A percentile compares a stretch with the other conserved stretches of the same genome.
Evolutionary conservation across 2,888 invertebrate genomes (phyloP).

Genomic region (Myopa tessellatipennis): DNA sequence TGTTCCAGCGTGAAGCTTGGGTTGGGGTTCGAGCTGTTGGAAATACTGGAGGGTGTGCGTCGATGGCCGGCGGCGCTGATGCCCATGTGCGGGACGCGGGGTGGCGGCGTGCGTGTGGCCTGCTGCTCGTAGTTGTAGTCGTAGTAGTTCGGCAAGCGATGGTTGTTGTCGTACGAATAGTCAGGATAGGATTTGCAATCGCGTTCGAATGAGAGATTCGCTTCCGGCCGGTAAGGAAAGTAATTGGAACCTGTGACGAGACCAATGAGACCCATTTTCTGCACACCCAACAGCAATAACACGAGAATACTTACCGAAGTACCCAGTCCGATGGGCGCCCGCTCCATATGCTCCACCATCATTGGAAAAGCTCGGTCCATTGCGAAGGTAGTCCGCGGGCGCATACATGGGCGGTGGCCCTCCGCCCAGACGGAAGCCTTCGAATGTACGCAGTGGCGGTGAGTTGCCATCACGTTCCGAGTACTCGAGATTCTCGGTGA

Average conservation of each 20-base stretch:
- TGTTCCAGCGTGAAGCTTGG: slow-evolving; percentile 75
- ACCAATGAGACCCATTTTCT: neutral
- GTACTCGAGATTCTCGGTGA: slow-evolving; percentile 71
- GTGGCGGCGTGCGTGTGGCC: slow-evolving; percentile 62
- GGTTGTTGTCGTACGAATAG: slow-evolving; percentile 65
- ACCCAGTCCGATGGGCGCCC: slow-evolving; percentile 60
- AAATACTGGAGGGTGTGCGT: slow-evolving; percentile 83
- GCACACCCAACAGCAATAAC: neutral
- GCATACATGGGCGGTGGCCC: slow-evolving; percentile 59
- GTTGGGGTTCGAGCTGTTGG: slow-evolving; percentile 72
- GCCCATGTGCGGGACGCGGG: slow-evolving; percentile 68
- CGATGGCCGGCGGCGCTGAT: slow-evolving; percentile 72
- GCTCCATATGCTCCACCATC: slow-evolving; percentile 58
- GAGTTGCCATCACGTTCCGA: slow-evolving; percentile 46
- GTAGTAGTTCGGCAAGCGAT: slow-evolving; percentile 64
- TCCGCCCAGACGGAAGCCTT: slow-evolving; percentile 59
- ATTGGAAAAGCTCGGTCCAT: slow-evolving; percentile 63
- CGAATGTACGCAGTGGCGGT: slow-evolving; percentile 53
- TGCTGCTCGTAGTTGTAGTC: slow-evolving; percentile 62
- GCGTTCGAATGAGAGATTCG: slow-evolving; percentile 63
- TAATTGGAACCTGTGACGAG: slow-evolving; percentile 64
- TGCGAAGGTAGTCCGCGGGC: slow-evolving; percentile 60
- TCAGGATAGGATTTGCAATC: slow-evolving; percentile 68
- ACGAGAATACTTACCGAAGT: slow-evolving; percentile 59
- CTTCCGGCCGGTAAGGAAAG: slow-evolving; percentile 66